These are phyloP conservation scores for Glaucidium brasilianum DNA, from an alignment of 2,113 vertebrate species.

Conservation along the genomic window DNA sequence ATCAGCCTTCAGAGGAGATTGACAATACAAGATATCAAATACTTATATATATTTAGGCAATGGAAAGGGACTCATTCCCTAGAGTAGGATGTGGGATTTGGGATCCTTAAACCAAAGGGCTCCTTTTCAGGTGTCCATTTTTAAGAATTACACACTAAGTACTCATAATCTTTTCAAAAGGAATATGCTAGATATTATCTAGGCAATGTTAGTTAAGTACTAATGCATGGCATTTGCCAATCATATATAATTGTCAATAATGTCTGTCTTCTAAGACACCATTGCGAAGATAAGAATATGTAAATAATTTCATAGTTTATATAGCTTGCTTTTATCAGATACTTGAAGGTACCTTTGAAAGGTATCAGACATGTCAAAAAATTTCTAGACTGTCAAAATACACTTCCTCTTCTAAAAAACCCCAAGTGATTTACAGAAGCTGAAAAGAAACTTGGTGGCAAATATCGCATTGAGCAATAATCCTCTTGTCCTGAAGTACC, in stretches of 20 bases:
- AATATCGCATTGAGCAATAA: not conserved
- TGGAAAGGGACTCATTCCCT: not conserved
- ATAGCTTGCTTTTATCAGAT: not conserved
- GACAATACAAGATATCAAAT: not conserved
- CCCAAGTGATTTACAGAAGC: not conserved
- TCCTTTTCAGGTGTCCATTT: not conserved
- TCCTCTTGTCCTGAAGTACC: not conserved
- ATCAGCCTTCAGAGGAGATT: not conserved
- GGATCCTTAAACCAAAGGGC: not conserved
- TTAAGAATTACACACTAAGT: not conserved
- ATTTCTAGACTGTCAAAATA: not conserved
- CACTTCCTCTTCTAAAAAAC: not conserved
- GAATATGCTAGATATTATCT: not conserved
- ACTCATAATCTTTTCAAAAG: not conserved
- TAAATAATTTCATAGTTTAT: not conserved
- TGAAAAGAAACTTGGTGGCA: not conserved
- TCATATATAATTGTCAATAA: not conserved
- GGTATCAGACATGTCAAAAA: not conserved
- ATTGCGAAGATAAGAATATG: not conserved
- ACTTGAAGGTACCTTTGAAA: not conserved
- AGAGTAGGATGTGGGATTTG: rapidly evolving
- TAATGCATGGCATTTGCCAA: not conserved
- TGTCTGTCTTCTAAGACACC: not conserved
- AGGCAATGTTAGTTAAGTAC: not conserved
- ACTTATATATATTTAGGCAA: not conserved